Percentiles rank a stretch among this genome's conserved stretches.
Conservation (phyloP, 2,797 vertebrate species). For the Rachycentron canadum region DNA sequence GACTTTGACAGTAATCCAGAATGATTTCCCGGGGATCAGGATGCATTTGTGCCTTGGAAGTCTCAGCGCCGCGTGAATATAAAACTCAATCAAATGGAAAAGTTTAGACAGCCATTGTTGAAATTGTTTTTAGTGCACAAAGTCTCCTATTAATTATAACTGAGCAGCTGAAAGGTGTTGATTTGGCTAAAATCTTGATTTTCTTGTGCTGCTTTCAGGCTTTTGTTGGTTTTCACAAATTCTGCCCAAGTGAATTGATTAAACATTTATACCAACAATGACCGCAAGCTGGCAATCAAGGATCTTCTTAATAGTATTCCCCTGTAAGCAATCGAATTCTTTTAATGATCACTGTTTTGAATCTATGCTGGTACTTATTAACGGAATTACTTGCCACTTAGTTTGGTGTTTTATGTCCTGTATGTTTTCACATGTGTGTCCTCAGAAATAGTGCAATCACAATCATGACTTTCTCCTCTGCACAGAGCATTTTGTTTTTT, state of each 20-base stretch:
- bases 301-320: not conserved
- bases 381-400: not conserved
- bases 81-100: slow-evolving; percentile 69
- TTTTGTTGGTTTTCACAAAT: not conserved
- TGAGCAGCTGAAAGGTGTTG: slow-evolving; percentile 34
- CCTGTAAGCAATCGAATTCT: not conserved
- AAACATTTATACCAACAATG: not conserved
- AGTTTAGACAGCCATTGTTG: slow-evolving; percentile 68
- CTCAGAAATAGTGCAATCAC: not conserved
- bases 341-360: not conserved
- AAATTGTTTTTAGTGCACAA: slow-evolving; percentile 49
- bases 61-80: slow-evolving; percentile 41
- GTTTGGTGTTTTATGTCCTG: not conserved
- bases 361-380: not conserved
- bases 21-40: slow-evolving; percentile 73
- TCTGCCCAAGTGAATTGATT: slow-evolving; percentile 1
- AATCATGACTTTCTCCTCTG: not conserved
- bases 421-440: not conserved
- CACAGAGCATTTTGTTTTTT: not conserved
- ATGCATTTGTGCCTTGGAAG: slow-evolving; percentile 61
- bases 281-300: not conserved
- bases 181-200: slow-evolving; percentile 3
- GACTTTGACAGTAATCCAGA: slow-evolving; percentile 77
- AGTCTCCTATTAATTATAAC: slow-evolving; percentile 38
- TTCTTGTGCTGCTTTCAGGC: slow-evolving; percentile 5